A percentile compares a stretch with the other conserved stretches of the same genome.
These are phyloP conservation scores for Gasterosteus aculeatus DNA, from an alignment of 2,113 vertebrate genomes.

Conservation along the genomic window DNA sequence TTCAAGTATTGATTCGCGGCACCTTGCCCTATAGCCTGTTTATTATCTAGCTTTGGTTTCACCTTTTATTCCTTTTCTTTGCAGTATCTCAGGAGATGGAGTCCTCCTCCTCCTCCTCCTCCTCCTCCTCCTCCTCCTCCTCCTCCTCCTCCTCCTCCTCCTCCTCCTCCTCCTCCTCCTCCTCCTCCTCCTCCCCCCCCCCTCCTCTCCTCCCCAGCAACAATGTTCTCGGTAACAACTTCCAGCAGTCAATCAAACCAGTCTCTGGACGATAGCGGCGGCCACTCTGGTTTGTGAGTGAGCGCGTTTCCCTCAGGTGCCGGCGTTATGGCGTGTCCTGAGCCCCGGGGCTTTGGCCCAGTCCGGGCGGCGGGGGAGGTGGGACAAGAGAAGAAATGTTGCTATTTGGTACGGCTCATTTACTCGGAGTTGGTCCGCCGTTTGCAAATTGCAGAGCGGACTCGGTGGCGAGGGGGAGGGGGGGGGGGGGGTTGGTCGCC, in stretches of 20 bases:
- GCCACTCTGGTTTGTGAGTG: slow-evolving; percentile 33
- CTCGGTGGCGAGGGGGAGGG: slow-evolving; percentile 38
- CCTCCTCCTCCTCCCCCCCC: slow-evolving; percentile 4
- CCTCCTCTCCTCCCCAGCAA: slow-evolving; percentile 31
- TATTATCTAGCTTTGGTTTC: slow-evolving; percentile 72
- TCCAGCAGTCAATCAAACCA: slow-evolving; percentile 57
- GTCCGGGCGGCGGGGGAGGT: background rate
- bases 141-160: slow-evolving; percentile 11
- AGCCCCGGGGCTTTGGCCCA: slow-evolving; percentile 24
- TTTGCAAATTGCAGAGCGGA: slow-evolving; percentile 74
- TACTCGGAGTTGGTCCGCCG: slow-evolving; percentile 65
- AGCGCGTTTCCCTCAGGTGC: slow-evolving; percentile 36
- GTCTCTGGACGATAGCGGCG: slow-evolving; percentile 21
- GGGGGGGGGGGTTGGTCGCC: too few relatives aligned
- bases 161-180: slow-evolving; percentile 25
- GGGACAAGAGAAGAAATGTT: slow-evolving; percentile 28
- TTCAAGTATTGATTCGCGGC: slow-evolving; percentile 74
- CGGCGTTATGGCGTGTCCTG: slow-evolving; percentile 45
- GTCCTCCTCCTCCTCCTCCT: slow-evolving; percentile 27
- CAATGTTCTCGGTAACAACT: slow-evolving; percentile 43
- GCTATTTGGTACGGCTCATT: slow-evolving; percentile 71
- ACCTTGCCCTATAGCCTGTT: slow-evolving; percentile 68
- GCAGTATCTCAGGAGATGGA: slow-evolving; percentile 49
- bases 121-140: slow-evolving; percentile 9
- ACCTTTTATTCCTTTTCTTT: slow-evolving; percentile 68